Percentiles rank a stretch among this genome's conserved stretches.
phyloP scores from a whole-genome alignment of 2,888 invertebrate genomes.

The Synergus gifuensis region DNA sequence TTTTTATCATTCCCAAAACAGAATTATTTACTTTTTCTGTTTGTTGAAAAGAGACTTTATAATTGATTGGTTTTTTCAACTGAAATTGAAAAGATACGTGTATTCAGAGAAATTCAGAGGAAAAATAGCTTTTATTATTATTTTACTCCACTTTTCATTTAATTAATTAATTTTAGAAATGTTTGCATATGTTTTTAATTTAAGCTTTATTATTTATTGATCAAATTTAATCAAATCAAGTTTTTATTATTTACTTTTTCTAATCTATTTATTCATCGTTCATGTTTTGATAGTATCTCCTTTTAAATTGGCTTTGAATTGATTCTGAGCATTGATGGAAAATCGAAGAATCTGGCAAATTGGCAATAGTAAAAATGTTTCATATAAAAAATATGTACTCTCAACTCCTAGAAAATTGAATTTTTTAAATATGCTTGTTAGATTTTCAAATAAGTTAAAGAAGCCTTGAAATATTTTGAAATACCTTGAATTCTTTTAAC shows the following conservation, averaged over 20 bases:
- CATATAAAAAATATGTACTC: not conserved
- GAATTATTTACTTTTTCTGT: too few species aligned
- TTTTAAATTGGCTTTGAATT: not conserved
- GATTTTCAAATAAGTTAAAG: not conserved
- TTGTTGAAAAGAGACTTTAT: too few species aligned
- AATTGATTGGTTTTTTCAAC: too few species aligned
- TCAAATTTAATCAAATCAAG: not conserved
- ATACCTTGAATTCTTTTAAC: too few species aligned
- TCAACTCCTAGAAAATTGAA: not conserved
- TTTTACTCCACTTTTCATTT: too few species aligned
- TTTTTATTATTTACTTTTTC: not conserved
- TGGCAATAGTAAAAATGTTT: not conserved
- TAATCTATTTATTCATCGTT: not conserved
- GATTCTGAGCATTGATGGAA: not conserved
- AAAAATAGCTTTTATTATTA: too few species aligned
- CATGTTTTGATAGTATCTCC: not conserved
- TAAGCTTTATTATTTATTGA: not conserved
- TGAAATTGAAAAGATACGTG: too few species aligned
- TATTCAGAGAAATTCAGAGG: too few species aligned
- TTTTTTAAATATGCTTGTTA: not conserved
- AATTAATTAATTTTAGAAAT: too few species aligned
- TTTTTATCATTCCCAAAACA: too few species aligned
- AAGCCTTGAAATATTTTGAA: too few species aligned
- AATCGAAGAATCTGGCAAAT: not conserved
- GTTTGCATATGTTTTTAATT: too few species aligned